phyloP scores from a whole-genome alignment of 2,888 invertebrate genomes.

The Galeopsomyia nigrocyanea region DNA sequence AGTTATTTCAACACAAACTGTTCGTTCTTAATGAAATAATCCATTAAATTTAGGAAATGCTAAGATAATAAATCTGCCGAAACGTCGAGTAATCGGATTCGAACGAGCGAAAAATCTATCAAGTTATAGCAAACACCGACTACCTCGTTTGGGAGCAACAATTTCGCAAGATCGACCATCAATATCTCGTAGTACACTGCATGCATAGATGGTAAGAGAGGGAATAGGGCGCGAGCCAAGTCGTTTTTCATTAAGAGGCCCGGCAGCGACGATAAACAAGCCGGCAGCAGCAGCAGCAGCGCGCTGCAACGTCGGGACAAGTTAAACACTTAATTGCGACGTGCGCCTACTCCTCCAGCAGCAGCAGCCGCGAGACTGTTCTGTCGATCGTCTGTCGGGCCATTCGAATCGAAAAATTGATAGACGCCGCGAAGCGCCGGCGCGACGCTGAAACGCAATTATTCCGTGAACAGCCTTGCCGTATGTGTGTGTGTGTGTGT shows the following conservation, averaged over 20 bases:
- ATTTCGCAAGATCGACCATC: constrained; percentile 14
- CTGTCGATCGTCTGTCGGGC: neutral
- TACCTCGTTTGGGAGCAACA: too few species aligned
- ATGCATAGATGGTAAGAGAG: too few species aligned
- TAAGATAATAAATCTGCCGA: too few species aligned
- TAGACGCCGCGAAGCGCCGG: neutral
- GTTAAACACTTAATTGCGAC: constrained; percentile 43
- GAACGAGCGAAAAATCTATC: too few species aligned
- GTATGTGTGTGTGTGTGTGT: neutral
- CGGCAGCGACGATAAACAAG: constrained; percentile 32
- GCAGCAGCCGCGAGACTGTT: neutral
- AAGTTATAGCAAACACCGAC: too few species aligned
- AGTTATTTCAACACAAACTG: too few species aligned
- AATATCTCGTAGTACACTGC: constrained; percentile 9
- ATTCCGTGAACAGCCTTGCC: neutral
- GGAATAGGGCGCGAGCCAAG: neutral
- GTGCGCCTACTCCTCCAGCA: neutral
- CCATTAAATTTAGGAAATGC: too few species aligned
- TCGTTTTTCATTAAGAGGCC: constrained; percentile 30
- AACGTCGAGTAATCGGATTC: too few species aligned
- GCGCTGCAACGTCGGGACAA: constrained; percentile 11
- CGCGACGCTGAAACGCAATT: constrained; percentile 33
- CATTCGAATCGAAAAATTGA: constrained; percentile 27
- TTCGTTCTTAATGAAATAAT: too few species aligned
- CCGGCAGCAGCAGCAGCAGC: too few species aligned